phyloP scores from a whole-genome alignment of 1,140 invertebrate genomes.

The Dendroctonus ponderosae region DNA sequence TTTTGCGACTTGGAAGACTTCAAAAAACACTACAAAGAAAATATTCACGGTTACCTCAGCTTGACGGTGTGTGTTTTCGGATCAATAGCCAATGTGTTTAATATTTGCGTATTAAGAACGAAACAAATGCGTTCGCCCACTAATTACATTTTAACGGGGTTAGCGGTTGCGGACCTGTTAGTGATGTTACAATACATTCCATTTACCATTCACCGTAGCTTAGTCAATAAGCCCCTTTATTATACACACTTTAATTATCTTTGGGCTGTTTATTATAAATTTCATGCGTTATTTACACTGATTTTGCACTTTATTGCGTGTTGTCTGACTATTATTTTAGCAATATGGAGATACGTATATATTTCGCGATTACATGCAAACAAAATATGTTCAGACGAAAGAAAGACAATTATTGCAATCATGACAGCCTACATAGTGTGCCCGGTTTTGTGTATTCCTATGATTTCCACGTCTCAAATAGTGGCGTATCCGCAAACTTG shows the following conservation, averaged over 20 bases:
- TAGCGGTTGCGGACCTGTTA: slow-evolving; percentile 87
- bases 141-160: slow-evolving; percentile 80
- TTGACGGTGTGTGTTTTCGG: slow-evolving; percentile 87
- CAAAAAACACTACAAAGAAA: slow-evolving; percentile 27
- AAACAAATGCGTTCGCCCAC: slow-evolving; percentile 82
- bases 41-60: slow-evolving; percentile 33
- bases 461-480: slow-evolving; percentile 73
- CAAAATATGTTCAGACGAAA: slow-evolving; percentile 73
- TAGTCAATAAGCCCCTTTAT: slow-evolving; percentile 57
- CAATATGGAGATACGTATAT: slow-evolving; percentile 89
- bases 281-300: slow-evolving; percentile 80
- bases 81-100: slow-evolving; percentile 90
- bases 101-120: slow-evolving; percentile 84
- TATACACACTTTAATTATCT: slow-evolving; percentile 67
- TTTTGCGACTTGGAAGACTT: slow-evolving; percentile 32
- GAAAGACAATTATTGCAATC: slow-evolving; percentile 70
- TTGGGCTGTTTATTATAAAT: slow-evolving; percentile 79
- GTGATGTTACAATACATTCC: slow-evolving; percentile 95
- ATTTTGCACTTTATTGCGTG: slow-evolving; percentile 91
- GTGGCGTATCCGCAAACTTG: slow-evolving; percentile 50
- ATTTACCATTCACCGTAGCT: slow-evolving; percentile 78
- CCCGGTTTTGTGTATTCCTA: slow-evolving; percentile 80
- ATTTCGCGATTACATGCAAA: slow-evolving; percentile 77
- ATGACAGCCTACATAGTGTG: slow-evolving; percentile 77
- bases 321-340: slow-evolving; percentile 86